Conservation (phyloP, 1,140 invertebrate genomes). For the Neotoxoptera formosana region DNA sequence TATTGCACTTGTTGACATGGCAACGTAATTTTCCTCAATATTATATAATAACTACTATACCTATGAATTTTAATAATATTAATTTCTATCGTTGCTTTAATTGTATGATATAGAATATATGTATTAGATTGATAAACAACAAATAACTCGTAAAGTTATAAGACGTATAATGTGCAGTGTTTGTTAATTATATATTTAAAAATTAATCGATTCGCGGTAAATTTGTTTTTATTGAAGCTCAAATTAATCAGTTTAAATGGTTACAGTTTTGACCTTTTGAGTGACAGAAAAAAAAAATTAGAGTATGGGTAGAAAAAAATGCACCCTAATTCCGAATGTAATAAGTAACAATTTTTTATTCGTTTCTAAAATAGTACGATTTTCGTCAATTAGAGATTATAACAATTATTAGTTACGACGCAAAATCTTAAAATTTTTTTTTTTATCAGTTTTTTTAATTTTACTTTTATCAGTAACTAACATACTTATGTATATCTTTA, state of each 20-base stretch:
- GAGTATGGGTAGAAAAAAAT: neutral
- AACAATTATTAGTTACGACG: neutral
- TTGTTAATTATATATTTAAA: neutral
- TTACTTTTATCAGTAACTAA: neutral
- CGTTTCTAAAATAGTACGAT: neutral
- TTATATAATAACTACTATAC: neutral
- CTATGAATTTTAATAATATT: neutral
- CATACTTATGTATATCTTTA: neutral
- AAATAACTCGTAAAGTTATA: neutral
- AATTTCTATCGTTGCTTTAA: neutral
- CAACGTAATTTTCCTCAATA: neutral
- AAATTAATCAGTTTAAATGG: neutral
- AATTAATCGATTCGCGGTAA: neutral
- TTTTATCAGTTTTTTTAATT: too few species aligned
- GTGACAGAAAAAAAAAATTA: neutral
- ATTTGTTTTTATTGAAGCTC: too few species aligned
- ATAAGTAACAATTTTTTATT: neutral
- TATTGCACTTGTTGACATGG: constrained; percentile 31
- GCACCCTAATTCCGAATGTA: neutral
- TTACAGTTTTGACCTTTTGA: neutral
- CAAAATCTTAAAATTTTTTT: neutral
- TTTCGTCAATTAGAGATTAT: neutral
- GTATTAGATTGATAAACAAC: neutral
- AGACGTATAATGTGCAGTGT: too few species aligned
- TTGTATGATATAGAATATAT: neutral